Base-by-base conservation (phyloP, 2,113 vertebrate genomes). In the Labrus mixtus region DNA sequence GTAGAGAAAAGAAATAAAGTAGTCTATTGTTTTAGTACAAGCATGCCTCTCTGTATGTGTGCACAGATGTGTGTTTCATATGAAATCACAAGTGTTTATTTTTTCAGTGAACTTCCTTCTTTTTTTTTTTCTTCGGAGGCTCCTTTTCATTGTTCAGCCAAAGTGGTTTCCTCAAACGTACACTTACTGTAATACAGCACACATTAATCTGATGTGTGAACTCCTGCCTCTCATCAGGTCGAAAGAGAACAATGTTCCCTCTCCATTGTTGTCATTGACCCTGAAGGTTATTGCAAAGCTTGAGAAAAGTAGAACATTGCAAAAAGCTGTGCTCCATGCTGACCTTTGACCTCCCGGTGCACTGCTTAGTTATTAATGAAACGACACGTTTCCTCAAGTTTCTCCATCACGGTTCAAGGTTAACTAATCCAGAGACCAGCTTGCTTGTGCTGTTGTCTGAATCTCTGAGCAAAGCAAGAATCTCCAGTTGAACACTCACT, bases 81-180 rank as follows among this genome's bases (percentile, higher is more conserved):
- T 69, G 46, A 84, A 78, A 75, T 68, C 72, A 50, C 66, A 19
- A 75, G 58, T 48, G 0, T 72, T 80, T 88, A 76, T 89, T 90
- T 87, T 87, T 85, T 82, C 78, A 66, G 84, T 61, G 63, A 80
- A 82, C 87, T 92, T 91, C 91, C 90, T 88, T 91, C 91, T 89
- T 88, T 50, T 53, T 41, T 82, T 83, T 87, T 64, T 72, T 46
- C 17, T n/a, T 4, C 43, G 1, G 48, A 25, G 74, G 45, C 68
- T 78, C 76, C 29, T 71, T 76, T 89, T 85, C 90, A 92, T 93
- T 92, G 91, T 93, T 90, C 82, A 76, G 56, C 78, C 51, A 64
- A 88, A 92, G 91, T 87, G 83, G 81, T 87, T 91, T 92, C 92
- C 91, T 91, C 78, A 85, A 73, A 85, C 79, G 83, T 67, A 69